phyloP scores from a whole-genome alignment of 2,888 invertebrate genomes.

The Ectemnius continuus region DNA sequence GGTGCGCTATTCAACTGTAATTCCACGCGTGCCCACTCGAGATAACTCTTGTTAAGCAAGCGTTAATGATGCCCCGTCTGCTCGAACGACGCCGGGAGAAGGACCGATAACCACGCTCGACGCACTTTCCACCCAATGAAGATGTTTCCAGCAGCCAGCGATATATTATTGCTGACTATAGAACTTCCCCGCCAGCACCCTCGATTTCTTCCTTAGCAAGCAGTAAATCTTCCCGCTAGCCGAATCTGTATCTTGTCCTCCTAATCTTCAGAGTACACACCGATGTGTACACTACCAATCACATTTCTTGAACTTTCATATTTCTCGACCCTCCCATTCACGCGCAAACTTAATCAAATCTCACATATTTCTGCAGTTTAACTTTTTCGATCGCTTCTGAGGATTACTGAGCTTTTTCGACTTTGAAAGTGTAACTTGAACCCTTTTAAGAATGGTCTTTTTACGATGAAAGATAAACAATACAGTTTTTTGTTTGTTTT shows the following conservation, averaged over 20 bases:
- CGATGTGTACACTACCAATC: not conserved
- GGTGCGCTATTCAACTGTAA: conserved; percentile 49
- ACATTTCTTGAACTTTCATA: not conserved
- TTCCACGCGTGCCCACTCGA: conserved; percentile 62
- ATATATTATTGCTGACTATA: conserved; percentile 36
- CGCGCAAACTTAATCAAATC: too few relatives aligned
- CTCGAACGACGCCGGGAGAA: conserved; percentile 37
- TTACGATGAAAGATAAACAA: too few relatives aligned
- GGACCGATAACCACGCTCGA: conserved; percentile 48
- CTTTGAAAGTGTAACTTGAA: too few relatives aligned
- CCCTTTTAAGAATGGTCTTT: too few relatives aligned
- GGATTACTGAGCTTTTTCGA: too few relatives aligned
- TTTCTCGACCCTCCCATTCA: too few relatives aligned
- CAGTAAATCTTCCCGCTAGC: conserved; percentile 35
- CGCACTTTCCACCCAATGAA: conserved; percentile 50
- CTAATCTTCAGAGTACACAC: conserved; percentile 28
- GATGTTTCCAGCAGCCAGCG: conserved; percentile 36
- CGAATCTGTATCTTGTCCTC: conserved; percentile 38
- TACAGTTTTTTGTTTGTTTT: too few relatives aligned
- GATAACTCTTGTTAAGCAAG: conserved; percentile 67
- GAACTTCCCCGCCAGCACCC: conserved; percentile 25
- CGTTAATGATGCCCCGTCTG: conserved; percentile 51
- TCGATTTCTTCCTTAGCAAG: not conserved
- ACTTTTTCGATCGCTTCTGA: too few relatives aligned
- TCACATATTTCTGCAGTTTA: too few relatives aligned